These are phyloP conservation scores for Lycopodina hypogea DNA, from an alignment of 37 sponge, comb jelly and placozoan genomes.

Conservation along the genomic window DNA sequence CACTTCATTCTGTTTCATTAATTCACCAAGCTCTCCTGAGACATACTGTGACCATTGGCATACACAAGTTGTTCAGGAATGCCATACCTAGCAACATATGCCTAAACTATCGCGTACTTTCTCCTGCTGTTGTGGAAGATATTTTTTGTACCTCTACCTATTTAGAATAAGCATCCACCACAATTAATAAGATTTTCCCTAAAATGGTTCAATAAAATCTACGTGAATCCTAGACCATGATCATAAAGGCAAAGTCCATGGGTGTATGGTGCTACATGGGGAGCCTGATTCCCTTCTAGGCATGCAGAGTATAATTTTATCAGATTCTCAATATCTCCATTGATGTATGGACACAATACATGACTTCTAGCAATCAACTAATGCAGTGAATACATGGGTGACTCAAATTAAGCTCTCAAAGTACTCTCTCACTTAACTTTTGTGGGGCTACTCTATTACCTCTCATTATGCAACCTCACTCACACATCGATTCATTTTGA, in stretches of 20 bases:
- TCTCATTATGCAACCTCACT: slow-evolving; percentile 46
- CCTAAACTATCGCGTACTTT: slow-evolving; percentile 18
- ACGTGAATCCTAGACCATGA: slow-evolving; percentile 45
- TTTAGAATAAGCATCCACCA: slow-evolving; percentile 22
- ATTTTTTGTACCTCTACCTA: slow-evolving; percentile 35
- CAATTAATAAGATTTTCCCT: slow-evolving; percentile 3
- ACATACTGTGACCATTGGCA: slow-evolving; percentile 8
- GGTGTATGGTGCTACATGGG: slow-evolving; percentile 19
- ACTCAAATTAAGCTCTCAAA: slow-evolving; percentile 5
- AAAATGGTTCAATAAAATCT: slow-evolving; percentile 24
- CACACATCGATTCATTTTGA: not conserved
- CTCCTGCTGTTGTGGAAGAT: slow-evolving; percentile 24
- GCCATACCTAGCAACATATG: slow-evolving; percentile 40
- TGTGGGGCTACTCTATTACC: slow-evolving; percentile 33
- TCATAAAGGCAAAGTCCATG: slow-evolving; percentile 20
- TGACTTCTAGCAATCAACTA: slow-evolving; percentile 26
- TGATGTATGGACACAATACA: slow-evolving; percentile 47
- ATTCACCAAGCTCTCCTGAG: slow-evolving; percentile 14
- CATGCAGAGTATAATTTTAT: not conserved
- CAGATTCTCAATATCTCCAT: slow-evolving; percentile 5
- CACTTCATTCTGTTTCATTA: slow-evolving; percentile 24
- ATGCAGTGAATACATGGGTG: slow-evolving; percentile 28
- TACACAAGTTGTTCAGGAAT: slow-evolving; percentile 48
- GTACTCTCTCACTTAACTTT: not conserved
- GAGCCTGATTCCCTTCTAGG: slow-evolving; percentile 8